Evolutionary conservation across 2,113 vertebrate species (phyloP).

Genomic region (Phalacrocorax carbo): DNA sequence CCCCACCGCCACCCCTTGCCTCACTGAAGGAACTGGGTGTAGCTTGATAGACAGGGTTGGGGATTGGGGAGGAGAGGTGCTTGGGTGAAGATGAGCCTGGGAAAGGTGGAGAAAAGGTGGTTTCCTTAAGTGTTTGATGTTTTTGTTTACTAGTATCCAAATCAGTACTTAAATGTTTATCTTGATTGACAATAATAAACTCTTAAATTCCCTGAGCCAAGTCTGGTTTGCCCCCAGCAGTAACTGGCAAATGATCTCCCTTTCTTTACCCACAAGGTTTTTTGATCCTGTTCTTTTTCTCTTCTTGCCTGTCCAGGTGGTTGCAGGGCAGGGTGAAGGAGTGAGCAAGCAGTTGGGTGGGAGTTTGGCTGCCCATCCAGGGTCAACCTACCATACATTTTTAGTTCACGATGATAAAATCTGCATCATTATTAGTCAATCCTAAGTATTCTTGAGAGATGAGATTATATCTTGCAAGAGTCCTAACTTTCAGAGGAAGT

Average conservation of each 20-base stretch:
- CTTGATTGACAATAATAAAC: background rate
- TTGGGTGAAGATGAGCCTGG: background rate
- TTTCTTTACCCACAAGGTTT: background rate
- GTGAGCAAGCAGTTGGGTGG: background rate
- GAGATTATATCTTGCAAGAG: background rate
- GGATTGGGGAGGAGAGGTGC: background rate
- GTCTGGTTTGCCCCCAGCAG: background rate
- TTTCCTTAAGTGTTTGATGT: background rate
- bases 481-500: background rate
- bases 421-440: background rate
- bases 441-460: background rate
- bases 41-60: background rate
- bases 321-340: background rate
- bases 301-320: background rate
- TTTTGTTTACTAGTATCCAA: background rate
- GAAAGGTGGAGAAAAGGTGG: background rate
- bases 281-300: background rate
- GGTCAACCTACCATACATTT: background rate
- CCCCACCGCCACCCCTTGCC: rapidly evolving
- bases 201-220: background rate
- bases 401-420: background rate
- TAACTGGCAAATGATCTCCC: background rate
- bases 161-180: background rate
- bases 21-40: background rate
- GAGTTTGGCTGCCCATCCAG: background rate